Conservation (phyloP, 2,113 vertebrate genomes). For the Laterallus jamaicensis region DNA sequence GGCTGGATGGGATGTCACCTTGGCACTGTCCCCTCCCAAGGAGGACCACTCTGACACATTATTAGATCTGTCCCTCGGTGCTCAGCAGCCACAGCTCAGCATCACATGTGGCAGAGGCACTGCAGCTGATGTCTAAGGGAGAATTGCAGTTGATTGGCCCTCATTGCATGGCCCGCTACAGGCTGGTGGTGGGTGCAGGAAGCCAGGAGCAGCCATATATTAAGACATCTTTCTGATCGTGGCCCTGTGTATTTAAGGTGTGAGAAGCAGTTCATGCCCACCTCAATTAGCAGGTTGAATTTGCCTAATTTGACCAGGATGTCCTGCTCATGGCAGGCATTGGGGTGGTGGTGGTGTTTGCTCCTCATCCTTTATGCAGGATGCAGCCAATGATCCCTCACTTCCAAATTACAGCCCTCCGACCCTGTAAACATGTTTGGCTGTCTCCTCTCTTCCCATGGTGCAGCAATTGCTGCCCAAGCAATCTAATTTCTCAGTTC, state of each 20-base stretch:
- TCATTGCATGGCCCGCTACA: background rate
- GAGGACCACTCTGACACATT: background rate
- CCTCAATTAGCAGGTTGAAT: background rate
- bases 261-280: background rate
- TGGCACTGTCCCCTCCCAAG: background rate
- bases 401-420: background rate
- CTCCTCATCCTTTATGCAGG: background rate
- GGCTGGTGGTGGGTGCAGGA: background rate
- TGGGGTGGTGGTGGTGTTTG: background rate
- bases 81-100: background rate
- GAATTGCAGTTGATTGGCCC: background rate
- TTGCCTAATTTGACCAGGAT: background rate
- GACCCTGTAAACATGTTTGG: background rate
- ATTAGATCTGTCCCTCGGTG: background rate
- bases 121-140: background rate
- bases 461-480: background rate
- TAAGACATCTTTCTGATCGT: background rate
- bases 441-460: background rate
- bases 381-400: background rate
- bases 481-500: background rate
- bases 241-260: background rate
- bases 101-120: background rate
- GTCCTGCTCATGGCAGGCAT: background rate
- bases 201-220: background rate
- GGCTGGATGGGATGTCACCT: background rate